phyloP scores from a whole-genome alignment of 2,888 invertebrate species.

The Apeira syringaria region DNA sequence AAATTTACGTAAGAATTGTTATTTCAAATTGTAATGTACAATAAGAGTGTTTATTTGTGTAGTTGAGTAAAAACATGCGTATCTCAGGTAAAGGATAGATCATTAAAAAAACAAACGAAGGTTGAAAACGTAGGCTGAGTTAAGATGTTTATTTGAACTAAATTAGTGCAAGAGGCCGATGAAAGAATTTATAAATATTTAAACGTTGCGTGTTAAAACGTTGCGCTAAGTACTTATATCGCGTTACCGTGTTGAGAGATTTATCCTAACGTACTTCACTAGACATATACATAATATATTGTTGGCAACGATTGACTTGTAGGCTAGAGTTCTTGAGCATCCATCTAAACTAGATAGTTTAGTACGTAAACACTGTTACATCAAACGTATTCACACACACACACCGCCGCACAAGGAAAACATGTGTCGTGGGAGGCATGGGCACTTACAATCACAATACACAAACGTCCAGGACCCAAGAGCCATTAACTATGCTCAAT shows the following conservation, averaged over 20 bases:
- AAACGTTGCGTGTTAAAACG: conserved; percentile 50
- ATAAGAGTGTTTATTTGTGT: too few relatives aligned
- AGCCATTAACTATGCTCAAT: too few relatives aligned
- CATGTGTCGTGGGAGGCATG: too few relatives aligned
- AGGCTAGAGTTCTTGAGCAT: conserved; percentile 37
- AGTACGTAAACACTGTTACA: not conserved
- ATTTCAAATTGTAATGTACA: conserved; percentile 37
- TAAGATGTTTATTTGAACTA: conserved; percentile 57
- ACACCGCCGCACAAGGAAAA: too few relatives aligned
- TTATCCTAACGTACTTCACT: conserved; percentile 53
- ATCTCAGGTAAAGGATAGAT: too few relatives aligned
- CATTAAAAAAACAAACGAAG: too few relatives aligned
- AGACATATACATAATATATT: too few relatives aligned
- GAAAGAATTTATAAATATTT: conserved; percentile 71
- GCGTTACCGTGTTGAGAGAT: conserved; percentile 58
- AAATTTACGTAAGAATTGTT: conserved; percentile 51
- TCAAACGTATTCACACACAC: not conserved
- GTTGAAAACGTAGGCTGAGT: conserved; percentile 24
- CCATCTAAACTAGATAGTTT: conserved; percentile 18
- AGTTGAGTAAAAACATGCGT: too few relatives aligned
- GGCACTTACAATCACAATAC: too few relatives aligned
- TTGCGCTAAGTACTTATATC: conserved; percentile 42
- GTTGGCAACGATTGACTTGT: conserved; percentile 47
- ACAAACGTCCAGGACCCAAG: too few relatives aligned
- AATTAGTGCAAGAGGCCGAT: conserved; percentile 60